Conservation (phyloP, 1,140 invertebrate species). For the Neodiprion fabricii region DNA sequence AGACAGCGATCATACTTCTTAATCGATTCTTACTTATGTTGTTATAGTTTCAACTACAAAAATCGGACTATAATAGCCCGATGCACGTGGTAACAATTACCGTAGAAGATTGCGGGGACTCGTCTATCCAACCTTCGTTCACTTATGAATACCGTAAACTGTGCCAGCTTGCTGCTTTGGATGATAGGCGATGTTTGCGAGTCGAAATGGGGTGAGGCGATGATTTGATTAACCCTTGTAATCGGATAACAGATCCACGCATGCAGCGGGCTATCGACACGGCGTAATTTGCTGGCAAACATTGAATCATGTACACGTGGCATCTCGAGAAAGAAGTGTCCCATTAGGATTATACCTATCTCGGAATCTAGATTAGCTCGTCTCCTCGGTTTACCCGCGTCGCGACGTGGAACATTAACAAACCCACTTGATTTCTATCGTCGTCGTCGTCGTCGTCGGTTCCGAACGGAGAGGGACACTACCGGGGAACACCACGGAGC, state of each 20-base stretch:
- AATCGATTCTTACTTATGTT: too few relatives aligned
- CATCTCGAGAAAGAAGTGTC: neutral
- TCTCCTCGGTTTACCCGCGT: neutral
- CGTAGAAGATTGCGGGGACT: too few relatives aligned
- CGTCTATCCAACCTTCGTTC: too few relatives aligned
- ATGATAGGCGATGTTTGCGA: too few relatives aligned
- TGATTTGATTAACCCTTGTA: neutral
- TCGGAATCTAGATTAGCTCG: neutral
- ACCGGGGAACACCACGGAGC: slow-evolving; percentile 40
- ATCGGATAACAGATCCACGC: neutral
- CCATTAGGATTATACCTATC: neutral
- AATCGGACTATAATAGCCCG: too few relatives aligned
- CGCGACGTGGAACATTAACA: slow-evolving; percentile 39
- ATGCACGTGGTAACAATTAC: too few relatives aligned
- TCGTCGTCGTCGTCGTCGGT: neutral
- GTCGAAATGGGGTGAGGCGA: neutral
- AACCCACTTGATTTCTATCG: slow-evolving; percentile 55
- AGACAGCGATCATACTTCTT: too few relatives aligned
- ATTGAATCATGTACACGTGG: slow-evolving; percentile 1
- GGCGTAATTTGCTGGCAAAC: neutral
- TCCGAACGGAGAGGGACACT: neutral
- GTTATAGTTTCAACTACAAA: too few relatives aligned
- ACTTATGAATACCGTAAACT: too few relatives aligned
- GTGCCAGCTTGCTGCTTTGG: too few relatives aligned
- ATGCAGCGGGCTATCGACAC: neutral